Evolutionary conservation across 2,888 invertebrate species (phyloP), one percentile per base, ranked within the genome.

Genomic region (Clitarchus hookeri): DNA sequence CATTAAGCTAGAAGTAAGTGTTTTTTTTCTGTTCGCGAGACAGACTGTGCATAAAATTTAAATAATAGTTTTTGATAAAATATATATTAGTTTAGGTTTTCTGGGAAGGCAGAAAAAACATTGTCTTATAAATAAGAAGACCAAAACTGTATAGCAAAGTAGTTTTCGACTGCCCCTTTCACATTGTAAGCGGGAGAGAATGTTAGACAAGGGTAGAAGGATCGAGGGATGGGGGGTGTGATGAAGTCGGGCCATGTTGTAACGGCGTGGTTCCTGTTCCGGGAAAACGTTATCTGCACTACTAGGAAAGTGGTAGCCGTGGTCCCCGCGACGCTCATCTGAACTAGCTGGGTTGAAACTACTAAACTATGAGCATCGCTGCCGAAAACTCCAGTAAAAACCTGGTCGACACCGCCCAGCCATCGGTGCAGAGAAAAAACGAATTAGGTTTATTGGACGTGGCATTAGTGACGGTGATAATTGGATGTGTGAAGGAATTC

Each of bases 401-500:
- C n/a, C 19, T 8, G 8, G 19, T 65, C 65, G 65, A 23, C 19
- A 8, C n/a, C 0, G 23, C 65, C n/a, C 23, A 23, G 65, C 65
- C 65, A 65, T 65, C 65, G n/a, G 65, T 65, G 65, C 65, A 65
- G 65, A 65, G 65, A 23, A 23, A 23, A 65, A 65, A 65, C 65
- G 65, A 65, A 65, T 65, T 65, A 65, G 65, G 65, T 65, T 65
- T 65, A 82, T 27, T 23, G 82, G 27, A 82, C 82, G 27, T 26
- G 54, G 54, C 53, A 86, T 86, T 86, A 86, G 86, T 36, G 80
- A 65, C 84, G 86, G 84, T 84, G 86, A 82, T 86, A 86, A 86
- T 86, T 86, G 86, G 86, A 86, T 84, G 84, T 86, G 86, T 84
- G 86, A 84, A 86, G 86, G 86, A 84, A 86, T 86, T 83, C 82